A percentile compares a stretch with the other conserved stretches of the same genome.
phyloP scores from a whole-genome alignment of 2,888 invertebrate species.

The Drosophila testacea region DNA sequence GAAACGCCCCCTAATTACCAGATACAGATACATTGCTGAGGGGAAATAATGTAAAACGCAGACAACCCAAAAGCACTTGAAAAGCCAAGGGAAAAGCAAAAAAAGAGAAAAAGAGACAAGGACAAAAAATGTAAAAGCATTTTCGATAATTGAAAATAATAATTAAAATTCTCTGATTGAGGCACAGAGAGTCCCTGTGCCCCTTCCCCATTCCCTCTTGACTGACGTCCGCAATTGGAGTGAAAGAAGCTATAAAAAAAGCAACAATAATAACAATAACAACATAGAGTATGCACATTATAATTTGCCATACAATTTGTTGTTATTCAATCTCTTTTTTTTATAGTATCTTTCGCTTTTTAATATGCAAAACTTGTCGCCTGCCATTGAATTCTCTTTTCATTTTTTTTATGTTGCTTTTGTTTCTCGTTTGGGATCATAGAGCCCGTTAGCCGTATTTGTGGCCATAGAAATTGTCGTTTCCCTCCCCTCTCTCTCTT shows the following conservation, averaged over 20 bases:
- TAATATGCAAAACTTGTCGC: conserved; percentile 70
- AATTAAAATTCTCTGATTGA: conserved; percentile 83
- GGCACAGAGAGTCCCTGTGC: conserved; percentile 16
- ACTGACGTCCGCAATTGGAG: conserved; percentile 72
- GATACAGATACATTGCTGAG: conserved; percentile 16
- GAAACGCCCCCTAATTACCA: conserved; percentile 69
- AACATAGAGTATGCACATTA: conserved; percentile 49
- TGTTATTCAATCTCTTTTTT: conserved; percentile 50
- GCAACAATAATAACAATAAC: conserved; percentile 17
- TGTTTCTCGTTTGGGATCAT: conserved; percentile 43
- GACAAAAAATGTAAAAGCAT: conserved; percentile 56
- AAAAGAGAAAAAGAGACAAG: conserved; percentile 10
- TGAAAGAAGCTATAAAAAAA: conserved; percentile 69
- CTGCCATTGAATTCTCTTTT: conserved; percentile 32
- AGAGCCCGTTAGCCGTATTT: conserved; percentile 68
- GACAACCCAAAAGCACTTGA: conserved; percentile 58
- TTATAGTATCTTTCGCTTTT: conserved; percentile 34
- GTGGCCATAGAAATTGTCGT: conserved; percentile 61
- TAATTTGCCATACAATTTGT: conserved; percentile 51
- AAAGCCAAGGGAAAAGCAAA: conserved; percentile 23
- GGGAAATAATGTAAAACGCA: conserved; percentile 34
- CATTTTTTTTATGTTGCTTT: conserved; percentile 7
- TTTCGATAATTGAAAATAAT: conserved; percentile 83
- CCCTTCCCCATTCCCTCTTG: neutral
- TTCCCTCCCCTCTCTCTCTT: conserved; percentile 7